Evolutionary conservation across 2,113 vertebrate genomes (phyloP).

Genomic region (Prunella himalayana): DNA sequence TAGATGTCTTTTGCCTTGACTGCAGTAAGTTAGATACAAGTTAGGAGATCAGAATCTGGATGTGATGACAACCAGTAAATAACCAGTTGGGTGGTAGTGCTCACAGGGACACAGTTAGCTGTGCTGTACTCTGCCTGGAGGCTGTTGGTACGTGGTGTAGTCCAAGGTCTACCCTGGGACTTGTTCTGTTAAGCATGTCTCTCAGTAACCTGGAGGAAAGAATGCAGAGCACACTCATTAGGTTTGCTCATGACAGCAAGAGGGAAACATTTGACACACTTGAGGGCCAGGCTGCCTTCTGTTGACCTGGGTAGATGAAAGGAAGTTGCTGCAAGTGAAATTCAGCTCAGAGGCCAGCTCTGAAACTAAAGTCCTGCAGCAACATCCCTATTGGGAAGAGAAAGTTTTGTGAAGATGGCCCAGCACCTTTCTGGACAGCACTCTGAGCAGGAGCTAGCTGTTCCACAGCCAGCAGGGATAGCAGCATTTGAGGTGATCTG

Average conservation of each 20-base stretch:
- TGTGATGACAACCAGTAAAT: background rate
- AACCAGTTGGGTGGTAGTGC: background rate
- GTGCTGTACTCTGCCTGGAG: background rate
- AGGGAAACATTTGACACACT: accelerated
- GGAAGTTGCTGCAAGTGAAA: background rate
- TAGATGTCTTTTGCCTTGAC: background rate
- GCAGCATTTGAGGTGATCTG: accelerated
- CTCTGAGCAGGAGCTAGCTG: background rate
- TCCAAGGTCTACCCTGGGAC: background rate
- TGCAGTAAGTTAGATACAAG: background rate
- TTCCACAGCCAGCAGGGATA: background rate
- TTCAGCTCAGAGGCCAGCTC: background rate
- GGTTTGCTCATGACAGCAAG: background rate
- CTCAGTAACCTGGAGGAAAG: background rate
- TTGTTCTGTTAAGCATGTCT: background rate
- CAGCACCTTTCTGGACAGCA: background rate
- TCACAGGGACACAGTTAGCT: background rate
- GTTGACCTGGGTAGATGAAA: background rate
- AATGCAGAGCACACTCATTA: accelerated
- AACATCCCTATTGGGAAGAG: background rate
- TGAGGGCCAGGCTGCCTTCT: background rate
- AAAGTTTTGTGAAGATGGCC: background rate
- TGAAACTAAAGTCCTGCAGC: background rate
- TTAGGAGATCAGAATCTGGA: background rate
- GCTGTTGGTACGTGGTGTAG: background rate